Base-by-base conservation (phyloP, 2,888 invertebrate species). In the Zygothrica quintamaculata region DNA sequence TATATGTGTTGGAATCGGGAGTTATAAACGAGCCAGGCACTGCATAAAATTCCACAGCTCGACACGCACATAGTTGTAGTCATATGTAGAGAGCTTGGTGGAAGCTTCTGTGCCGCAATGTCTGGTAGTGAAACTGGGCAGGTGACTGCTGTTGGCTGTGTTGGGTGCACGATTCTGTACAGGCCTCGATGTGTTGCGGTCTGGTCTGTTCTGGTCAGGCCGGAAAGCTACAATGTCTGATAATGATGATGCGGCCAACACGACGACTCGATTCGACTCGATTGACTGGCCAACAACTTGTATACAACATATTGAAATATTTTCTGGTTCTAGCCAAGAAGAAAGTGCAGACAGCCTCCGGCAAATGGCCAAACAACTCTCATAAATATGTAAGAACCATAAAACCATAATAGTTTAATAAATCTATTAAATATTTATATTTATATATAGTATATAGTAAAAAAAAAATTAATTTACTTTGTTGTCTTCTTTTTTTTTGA, bases 11-110 rank as follows among this genome's bases (percentile, higher is more conserved):
- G 68, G 64, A 44, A 62, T 50, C 60, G 58, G 61, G 59, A 56
- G 48, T 65, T 80, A 75, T 73, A 78, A 82, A 85, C 79, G 78
- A 82, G 76, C 40, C 57, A 72, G 75, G 61, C 64, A 71, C 77
- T 86, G 84, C 86, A 80, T 86, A 74, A 84, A 86, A 81, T 81
- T 84, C 80, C 87, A 64, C 57, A 67, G 66, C 65, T 76, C 59
- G 65, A 80, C 80, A 81, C 87, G 87, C 87, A 86, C 69, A 56
- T 66, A 59, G 36, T 22, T 22, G 18, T 22, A 22, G 3, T 22
- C 18, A 2, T 22, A 25, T 31, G 18, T 46, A 37, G 56, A 16
- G 43, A 42, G 67, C 37, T 68, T 52, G n/a, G 77, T 50, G 57
- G 70, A 48, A 62, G 59, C 77, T 68, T 77, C 61, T 80, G 65